A percentile compares a stretch with the other conserved stretches of the same genome.
Evolutionary conservation across 1,140 invertebrate genomes (phyloP).

Genomic region (Cyclina sinensis): DNA sequence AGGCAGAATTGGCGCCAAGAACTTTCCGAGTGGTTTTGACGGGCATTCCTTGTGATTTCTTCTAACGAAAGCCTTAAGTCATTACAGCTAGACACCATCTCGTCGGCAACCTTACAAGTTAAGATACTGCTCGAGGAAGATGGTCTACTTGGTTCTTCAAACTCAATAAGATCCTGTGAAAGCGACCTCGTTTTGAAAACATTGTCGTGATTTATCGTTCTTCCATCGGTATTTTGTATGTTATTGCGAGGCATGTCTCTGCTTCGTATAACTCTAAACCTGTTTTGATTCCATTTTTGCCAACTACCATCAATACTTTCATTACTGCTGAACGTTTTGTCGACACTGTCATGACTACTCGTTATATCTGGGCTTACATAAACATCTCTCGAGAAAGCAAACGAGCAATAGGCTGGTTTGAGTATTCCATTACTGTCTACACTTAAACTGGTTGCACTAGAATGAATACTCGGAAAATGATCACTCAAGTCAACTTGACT

Average conservation of each 20-base stretch:
- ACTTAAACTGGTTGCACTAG: constrained; percentile 43
- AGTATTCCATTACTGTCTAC: neutral
- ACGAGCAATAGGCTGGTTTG: neutral
- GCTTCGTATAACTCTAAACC: constrained; percentile 50
- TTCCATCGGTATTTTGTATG: neutral
- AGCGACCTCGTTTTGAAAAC: neutral
- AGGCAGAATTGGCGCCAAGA: constrained; percentile 57
- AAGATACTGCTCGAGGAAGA: constrained; percentile 34
- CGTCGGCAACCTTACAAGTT: constrained; percentile 61
- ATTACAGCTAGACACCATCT: constrained; percentile 64
- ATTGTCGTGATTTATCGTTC: neutral
- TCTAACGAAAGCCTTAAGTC: constrained; percentile 55
- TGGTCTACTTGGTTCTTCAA: constrained; percentile 2
- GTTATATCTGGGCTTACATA: constrained; percentile 22
- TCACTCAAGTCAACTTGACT: constrained; percentile 52
- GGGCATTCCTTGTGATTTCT: constrained; percentile 52
- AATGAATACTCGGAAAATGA: constrained; percentile 57
- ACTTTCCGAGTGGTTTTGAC: constrained; percentile 43
- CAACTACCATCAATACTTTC: constrained; percentile 48
- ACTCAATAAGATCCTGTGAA: constrained; percentile 34
- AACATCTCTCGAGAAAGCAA: constrained; percentile 57
- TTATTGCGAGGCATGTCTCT: constrained; percentile 38
- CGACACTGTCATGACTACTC: constrained; percentile 15
- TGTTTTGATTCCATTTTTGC: constrained; percentile 46
- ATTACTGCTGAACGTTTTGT: neutral